These are phyloP conservation scores for Polyploca ridens DNA, from an alignment of 2,888 invertebrate genomes.

Conservation along the genomic window DNA sequence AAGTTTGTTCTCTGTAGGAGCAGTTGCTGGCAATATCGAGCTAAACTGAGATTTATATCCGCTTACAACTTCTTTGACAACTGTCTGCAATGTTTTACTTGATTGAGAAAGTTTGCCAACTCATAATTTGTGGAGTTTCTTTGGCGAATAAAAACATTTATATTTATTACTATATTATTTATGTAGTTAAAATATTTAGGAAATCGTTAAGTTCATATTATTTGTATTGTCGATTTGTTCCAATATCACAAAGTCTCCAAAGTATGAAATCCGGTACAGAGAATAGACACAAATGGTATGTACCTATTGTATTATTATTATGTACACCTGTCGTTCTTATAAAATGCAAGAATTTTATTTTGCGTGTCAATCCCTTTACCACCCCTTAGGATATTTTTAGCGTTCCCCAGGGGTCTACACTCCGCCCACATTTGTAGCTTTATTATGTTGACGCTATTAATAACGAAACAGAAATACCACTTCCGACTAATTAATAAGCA, in stretches of 20 bases:
- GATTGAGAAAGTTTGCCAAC: conserved; percentile 55
- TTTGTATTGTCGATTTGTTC: background rate
- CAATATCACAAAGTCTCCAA: background rate
- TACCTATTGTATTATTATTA: too few relatives aligned
- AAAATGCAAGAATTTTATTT: background rate
- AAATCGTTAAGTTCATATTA: too few relatives aligned
- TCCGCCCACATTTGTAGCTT: background rate
- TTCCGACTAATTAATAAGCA: background rate
- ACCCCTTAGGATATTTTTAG: background rate
- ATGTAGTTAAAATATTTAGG: background rate
- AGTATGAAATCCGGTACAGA: background rate
- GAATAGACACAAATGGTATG: background rate
- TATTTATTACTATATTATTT: background rate
- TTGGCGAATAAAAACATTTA: conserved; percentile 9
- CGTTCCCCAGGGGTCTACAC: background rate
- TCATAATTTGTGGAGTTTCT: conserved; percentile 37
- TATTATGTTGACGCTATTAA: background rate
- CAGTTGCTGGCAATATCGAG: conserved; percentile 63
- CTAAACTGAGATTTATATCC: conserved; percentile 74
- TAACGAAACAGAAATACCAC: background rate
- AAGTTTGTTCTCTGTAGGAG: conserved; percentile 60
- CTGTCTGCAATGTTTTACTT: conserved; percentile 61
- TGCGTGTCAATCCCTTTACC: background rate
- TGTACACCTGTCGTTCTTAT: too few relatives aligned
- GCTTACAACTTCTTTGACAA: conserved; percentile 69